Base-by-base conservation (phyloP, 2,797 vertebrate genomes). In the Acanthopagrus latus region DNA sequence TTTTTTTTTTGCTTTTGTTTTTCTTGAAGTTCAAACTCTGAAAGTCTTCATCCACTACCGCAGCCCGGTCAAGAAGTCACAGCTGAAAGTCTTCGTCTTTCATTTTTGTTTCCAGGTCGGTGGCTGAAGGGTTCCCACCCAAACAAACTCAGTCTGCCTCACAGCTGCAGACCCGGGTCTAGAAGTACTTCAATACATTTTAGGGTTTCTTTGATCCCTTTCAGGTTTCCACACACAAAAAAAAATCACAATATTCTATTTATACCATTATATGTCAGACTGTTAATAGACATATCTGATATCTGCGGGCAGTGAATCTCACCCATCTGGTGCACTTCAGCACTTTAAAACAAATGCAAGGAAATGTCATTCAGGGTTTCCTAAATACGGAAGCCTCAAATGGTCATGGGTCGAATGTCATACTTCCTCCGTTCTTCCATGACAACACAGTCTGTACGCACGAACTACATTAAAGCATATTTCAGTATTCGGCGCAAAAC, bases 81-180 rank as follows among this genome's bases (percentile, higher is more conserved):
- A 77, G 54, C 56, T 57, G 13, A 67, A 33, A 69, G 54, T 54
- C 50, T 48, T 50, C 48, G 51, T 38, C 50, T 1, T 48, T 7
- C 18, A 29, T 6, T 13, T 18, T 54, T 27, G 41, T 16, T 21
- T 29, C 59, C 63, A 68, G 54, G 57, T 71, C 52, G 62, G 33
- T 2, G 23, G 41, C 47, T 55, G 71, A 80, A 21, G 17, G 17
- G 47, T 54, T 74, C 62, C 46, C 51, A 64, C 48, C 46, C 47
- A 64, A 76, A 67, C 54, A 74, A 64, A 76, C 51, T 50, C 51
- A 50, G 75, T 70, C 74, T 64, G 63, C 16, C 46, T 46, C 58
- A 73, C 43, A 57, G 80, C 84, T 87, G 85, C 88, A 88, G 64
- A 85, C 81, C 88, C 65, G 85, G 85, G 78, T 65, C 59, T n/a